Base-by-base conservation (phyloP, 2,797 vertebrate species). In the Premnoplex brunnescens region DNA sequence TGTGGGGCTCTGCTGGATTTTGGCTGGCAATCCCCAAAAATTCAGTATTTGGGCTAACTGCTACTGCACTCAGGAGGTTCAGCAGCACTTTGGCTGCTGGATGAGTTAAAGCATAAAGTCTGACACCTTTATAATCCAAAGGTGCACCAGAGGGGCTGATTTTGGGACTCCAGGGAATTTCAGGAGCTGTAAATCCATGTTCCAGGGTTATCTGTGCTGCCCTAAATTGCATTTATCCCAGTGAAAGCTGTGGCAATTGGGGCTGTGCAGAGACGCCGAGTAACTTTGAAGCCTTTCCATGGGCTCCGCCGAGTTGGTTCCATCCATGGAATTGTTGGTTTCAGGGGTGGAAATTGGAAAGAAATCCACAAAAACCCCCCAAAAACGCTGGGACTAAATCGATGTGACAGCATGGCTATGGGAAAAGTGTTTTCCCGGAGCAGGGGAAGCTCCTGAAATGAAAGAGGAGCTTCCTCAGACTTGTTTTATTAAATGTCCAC, bases 331-430 rank as follows among this genome's bases (percentile, higher is more conserved):
- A 13, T 32, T 5, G 9, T 34, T 34, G 39, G n/a, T 21, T 44
- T 59, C 13, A 27, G 26, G 28, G 73, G 51, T 4, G 20, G 39
- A 49, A 56, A 43, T 64, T 1, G 15, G 66, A 24, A 59, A 7
- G 23, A 39, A 55, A 26, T 23, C 20, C 37, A 10, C 2, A 8
- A 43, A 48, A 43, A 13, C 19, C n/a, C 43, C 19, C 68, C 28
- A n/a, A 43, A 34, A 2, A 3, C 0, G 0, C 39, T 43, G 37
- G 27, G 39, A 63, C 13, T 41, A 23, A 49, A 27, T 4, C 6
- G 12, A 20, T 5, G 34, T 23, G 34, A 9, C 23, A 43, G 27
- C 14, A 32, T 7, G 34, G 6, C 14, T 20, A 48, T 0, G 36
- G 67, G 43, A 37, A 48, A 41, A 1, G 1, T 10, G 41, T 27